Evolutionary conservation across 1,140 invertebrate genomes (phyloP).

Genomic region (Conus ventricosus): DNA sequence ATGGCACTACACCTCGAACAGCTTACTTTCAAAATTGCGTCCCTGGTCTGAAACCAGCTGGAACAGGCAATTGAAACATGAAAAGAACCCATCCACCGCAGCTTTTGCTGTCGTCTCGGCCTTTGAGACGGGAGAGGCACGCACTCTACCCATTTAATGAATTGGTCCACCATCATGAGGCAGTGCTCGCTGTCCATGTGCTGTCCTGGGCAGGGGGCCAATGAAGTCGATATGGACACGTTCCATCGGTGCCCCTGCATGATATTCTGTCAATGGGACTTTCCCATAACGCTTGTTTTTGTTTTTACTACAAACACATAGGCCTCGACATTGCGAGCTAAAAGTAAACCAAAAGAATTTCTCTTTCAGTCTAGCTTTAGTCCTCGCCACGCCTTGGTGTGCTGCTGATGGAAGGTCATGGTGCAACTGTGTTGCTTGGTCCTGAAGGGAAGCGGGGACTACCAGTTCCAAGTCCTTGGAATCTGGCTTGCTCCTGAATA

Average conservation of each 20-base stretch:
- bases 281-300: not conserved
- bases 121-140: not conserved
- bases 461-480: not conserved
- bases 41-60: too few species aligned
- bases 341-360: slow-evolving; percentile 2
- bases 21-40: slow-evolving; percentile 42
- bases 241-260: not conserved
- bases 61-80: too few species aligned
- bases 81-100: not conserved
- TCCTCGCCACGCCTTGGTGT: not conserved
- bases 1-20: slow-evolving; percentile 31
- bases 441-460: not conserved
- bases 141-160: slow-evolving; percentile 8
- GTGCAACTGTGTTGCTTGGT: too few species aligned
- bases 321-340: not conserved
- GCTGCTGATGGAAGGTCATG: not conserved
- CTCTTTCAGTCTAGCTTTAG: not conserved
- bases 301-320: not conserved
- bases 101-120: not conserved
- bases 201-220: not conserved
- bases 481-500: not conserved
- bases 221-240: not conserved
- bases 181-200: not conserved
- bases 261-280: not conserved
- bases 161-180: slow-evolving; percentile 25